phyloP scores from a whole-genome alignment of 2,797 vertebrate species.

The Neoniphon sammara region DNA sequence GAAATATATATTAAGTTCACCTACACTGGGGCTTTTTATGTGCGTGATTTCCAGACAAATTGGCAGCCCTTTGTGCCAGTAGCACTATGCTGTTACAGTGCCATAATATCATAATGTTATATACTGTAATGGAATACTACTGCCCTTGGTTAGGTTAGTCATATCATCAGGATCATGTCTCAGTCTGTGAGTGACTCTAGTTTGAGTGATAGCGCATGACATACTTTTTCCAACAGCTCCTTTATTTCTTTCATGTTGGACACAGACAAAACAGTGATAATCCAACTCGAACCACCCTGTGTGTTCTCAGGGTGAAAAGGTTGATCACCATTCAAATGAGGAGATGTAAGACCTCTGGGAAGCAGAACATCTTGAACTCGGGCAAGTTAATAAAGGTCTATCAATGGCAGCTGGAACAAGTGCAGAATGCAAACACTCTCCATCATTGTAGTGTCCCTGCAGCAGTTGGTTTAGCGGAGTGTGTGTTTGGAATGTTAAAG shows the following conservation, averaged over 20 bases:
- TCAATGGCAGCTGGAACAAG: constrained; percentile 67
- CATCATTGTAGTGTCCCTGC: constrained; percentile 65
- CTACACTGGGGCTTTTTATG: not conserved
- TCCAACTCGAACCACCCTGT: constrained; percentile 34
- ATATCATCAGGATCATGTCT: constrained; percentile 4
- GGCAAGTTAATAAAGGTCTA: constrained; percentile 70
- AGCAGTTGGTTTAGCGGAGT: constrained; percentile 73
- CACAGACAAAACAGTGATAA: constrained; percentile 28
- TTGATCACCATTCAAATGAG: constrained; percentile 55
- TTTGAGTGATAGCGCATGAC: constrained; percentile 11
- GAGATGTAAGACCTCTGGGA: constrained; percentile 14
- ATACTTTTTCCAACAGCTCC: not conserved
- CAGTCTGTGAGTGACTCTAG: constrained; percentile 3
- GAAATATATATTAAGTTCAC: not conserved
- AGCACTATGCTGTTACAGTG: constrained; percentile 2
- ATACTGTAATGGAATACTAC: not conserved
- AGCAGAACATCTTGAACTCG: constrained; percentile 51
- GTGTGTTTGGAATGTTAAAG: constrained; percentile 81
- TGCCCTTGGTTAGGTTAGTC: not conserved
- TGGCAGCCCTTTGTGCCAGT: not conserved
- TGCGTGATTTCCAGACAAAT: not conserved
- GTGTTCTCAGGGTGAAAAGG: constrained; percentile 38
- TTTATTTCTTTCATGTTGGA: constrained; percentile 16
- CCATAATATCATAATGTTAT: not conserved
- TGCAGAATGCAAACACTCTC: constrained; percentile 75